These are phyloP conservation scores for Channa striata DNA, from an alignment of 2,797 vertebrate species.

Conservation along the genomic window DNA sequence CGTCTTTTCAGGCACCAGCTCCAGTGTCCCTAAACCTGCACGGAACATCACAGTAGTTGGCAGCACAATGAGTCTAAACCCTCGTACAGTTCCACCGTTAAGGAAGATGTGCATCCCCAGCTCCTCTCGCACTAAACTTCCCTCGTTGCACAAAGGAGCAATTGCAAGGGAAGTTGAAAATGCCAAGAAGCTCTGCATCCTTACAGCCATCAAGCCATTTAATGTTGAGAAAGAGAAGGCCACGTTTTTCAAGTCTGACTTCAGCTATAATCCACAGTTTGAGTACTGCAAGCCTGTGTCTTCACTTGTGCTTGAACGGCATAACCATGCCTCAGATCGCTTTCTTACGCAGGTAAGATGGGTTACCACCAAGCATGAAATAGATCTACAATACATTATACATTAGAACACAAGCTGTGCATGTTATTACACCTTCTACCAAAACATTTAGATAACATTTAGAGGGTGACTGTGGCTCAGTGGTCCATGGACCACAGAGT, in stretches of 20 bases:
- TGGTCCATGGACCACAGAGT: too few species aligned
- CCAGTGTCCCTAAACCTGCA: slow-evolving; percentile 64
- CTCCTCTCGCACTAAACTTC: slow-evolving; percentile 74
- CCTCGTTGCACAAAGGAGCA: slow-evolving; percentile 72
- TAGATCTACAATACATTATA: too few species aligned
- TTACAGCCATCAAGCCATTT: slow-evolving; percentile 92
- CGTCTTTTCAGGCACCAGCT: slow-evolving; percentile 53
- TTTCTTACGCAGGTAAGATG: slow-evolving; percentile 92
- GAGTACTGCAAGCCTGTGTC: slow-evolving; percentile 89
- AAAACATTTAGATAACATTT: too few species aligned
- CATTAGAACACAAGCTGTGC: too few species aligned
- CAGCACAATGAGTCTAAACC: slow-evolving; percentile 69
- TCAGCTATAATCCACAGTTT: slow-evolving; percentile 93
- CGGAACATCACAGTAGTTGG: slow-evolving; percentile 78
- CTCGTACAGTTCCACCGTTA: slow-evolving; percentile 67
- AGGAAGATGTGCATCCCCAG: slow-evolving; percentile 59
- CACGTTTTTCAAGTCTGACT: slow-evolving; percentile 91
- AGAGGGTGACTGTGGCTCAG: too few species aligned
- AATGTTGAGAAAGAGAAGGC: slow-evolving; percentile 92
- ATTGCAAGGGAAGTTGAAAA: slow-evolving; percentile 77
- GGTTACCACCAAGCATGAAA: background rate
- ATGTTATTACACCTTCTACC: too few species aligned
- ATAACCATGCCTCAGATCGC: slow-evolving; percentile 88
- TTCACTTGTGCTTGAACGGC: slow-evolving; percentile 84
- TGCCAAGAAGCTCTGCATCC: slow-evolving; percentile 87